Base-by-base conservation (phyloP, 2,888 invertebrate genomes). In the Erebia palarica region DNA sequence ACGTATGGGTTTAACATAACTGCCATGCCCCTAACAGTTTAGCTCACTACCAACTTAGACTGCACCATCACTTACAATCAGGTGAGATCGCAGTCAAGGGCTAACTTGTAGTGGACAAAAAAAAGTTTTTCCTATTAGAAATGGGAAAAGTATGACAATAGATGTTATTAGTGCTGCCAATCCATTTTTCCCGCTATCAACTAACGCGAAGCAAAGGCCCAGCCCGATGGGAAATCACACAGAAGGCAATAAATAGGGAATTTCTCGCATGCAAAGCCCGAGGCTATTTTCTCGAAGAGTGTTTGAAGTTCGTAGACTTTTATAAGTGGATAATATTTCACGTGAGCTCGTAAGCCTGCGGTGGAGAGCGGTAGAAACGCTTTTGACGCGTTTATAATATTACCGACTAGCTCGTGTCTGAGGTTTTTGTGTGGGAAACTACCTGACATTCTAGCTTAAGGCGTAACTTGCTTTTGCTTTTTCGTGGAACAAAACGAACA, bases 221-320 rank as follows among this genome's bases (percentile, higher is more conserved):
- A 65, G 65, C 73, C 81, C 78, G 73, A 76, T 77, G 80, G 80
- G 80, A 81, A 82, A 82, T 82, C 78, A 80, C 76, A 75, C 72
- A 74, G 69, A 71, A 71, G 71, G 76, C 79, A 80, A 80, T 80
- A 81, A 81, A 79, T 80, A 78, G 76, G 68, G 75, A 78, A 79
- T 77, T 77, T 74, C 73, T 72, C 61, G 66, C 73, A 73, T 75
- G 72, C 72, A 74, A 69, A 73, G 75, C 72, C 59, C 16, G 68
- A 63, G 68, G 74, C 74, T 59, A 49, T 66, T 69, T n/a, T 65
- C 10, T 49, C 57, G 47, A 49, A 44, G 27, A 61, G 61, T 73
- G 68, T 71, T 73, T 71, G 68, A 72, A 74, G 72, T 70, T 72
- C 42, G 65, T 65, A 74, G 68, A 68, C 72, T 74, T 60, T 72